These are phyloP conservation scores for Gymnogyps californianus DNA, from an alignment of 2,113 vertebrate genomes.

Conservation along the genomic window DNA sequence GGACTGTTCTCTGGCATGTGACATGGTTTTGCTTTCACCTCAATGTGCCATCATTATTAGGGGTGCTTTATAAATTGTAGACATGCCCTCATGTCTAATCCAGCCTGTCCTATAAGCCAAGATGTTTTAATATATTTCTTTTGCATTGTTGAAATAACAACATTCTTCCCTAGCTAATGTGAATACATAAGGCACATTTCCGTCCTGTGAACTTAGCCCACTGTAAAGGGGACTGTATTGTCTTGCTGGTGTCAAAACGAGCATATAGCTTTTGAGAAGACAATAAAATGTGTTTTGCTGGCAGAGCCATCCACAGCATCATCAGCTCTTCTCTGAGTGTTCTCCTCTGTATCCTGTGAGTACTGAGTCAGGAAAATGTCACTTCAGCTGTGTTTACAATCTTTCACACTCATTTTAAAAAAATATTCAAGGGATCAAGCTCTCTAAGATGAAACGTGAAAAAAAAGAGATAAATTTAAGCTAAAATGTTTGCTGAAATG, in stretches of 20 bases:
- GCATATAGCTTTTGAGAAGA: not conserved
- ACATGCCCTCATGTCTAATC: not conserved
- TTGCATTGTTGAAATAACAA: not conserved
- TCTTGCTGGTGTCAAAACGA: not conserved
- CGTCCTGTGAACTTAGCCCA: not conserved
- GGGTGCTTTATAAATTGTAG: not conserved
- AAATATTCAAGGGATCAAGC: not conserved
- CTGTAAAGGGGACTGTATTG: not conserved
- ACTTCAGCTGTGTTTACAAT: conserved; percentile 3
- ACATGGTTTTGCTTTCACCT: not conserved
- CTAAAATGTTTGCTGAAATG: not conserved
- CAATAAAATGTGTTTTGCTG: conserved; percentile 15
- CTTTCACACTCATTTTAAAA: not conserved
- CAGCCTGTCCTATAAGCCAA: not conserved
- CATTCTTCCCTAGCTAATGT: not conserved
- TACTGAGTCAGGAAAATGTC: conserved; percentile 38
- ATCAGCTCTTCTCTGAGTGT: not conserved
- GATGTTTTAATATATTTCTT: not conserved
- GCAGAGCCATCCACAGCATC: not conserved
- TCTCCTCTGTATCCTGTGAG: not conserved
- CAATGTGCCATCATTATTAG: not conserved
- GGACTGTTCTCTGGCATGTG: not conserved
- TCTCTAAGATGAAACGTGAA: not conserved
- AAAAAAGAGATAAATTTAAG: not conserved
- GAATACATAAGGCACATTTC: not conserved